Conservation (phyloP, 2,113 vertebrate species). For the Peucedramus taeniatus region DNA sequence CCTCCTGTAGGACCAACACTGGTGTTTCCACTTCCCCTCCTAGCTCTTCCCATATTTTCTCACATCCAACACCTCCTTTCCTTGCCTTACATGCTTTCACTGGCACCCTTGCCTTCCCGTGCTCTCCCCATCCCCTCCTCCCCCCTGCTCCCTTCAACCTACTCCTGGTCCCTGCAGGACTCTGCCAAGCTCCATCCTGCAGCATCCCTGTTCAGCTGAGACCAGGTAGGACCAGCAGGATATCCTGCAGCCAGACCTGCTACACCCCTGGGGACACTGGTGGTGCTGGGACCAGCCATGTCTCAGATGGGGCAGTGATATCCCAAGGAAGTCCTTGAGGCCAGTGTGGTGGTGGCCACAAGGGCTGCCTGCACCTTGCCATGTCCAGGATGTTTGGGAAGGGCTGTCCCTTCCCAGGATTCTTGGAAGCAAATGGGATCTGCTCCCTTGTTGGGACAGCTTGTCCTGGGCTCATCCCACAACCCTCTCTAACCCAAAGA, state of each 20-base stretch:
- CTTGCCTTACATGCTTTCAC: not conserved
- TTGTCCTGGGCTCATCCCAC: rapidly evolving
- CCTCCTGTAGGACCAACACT: not conserved
- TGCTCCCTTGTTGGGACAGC: not conserved
- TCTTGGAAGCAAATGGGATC: not conserved
- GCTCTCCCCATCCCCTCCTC: not conserved
- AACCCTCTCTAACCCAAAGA: not conserved
- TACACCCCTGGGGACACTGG: not conserved
- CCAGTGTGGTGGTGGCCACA: not conserved
- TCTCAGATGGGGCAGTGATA: not conserved
- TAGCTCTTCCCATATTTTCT: not conserved
- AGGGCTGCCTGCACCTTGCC: not conserved
- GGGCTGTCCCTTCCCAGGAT: not conserved
- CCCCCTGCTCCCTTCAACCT: not conserved
- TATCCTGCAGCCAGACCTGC: not conserved
- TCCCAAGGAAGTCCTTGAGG: not conserved
- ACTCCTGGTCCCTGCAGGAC: not conserved
- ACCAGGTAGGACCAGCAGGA: not conserved
- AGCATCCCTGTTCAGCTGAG: not conserved
- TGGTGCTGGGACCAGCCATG: rapidly evolving
- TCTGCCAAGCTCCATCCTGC: not conserved
- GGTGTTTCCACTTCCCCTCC: not conserved
- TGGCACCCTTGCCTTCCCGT: not conserved
- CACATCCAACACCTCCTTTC: not conserved
- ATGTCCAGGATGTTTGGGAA: rapidly evolving